Evolutionary conservation across 2,797 vertebrate genomes (phyloP).

Genomic region (Acomys russatus): DNA sequence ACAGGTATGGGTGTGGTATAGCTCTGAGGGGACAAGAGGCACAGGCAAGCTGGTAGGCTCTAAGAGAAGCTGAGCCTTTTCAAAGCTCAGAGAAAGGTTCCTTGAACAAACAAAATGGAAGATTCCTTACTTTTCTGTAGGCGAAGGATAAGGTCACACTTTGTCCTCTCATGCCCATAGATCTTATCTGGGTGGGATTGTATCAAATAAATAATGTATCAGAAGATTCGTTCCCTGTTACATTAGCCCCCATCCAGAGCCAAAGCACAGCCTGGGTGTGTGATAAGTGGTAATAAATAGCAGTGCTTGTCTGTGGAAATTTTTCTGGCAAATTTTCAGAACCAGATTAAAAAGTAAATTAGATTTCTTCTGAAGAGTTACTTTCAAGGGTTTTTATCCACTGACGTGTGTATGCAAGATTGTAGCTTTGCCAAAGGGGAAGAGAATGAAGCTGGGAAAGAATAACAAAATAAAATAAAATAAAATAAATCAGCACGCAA

Average conservation of each 20-base stretch:
- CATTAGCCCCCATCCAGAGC: slow-evolving; percentile 70
- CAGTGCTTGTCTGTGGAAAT: slow-evolving; percentile 84
- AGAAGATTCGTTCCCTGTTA: slow-evolving; percentile 77
- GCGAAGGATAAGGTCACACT: slow-evolving; percentile 81
- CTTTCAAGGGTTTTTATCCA: slow-evolving; percentile 89
- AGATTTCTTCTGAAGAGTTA: slow-evolving; percentile 90
- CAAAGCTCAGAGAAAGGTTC: neutral
- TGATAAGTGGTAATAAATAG: slow-evolving; percentile 86
- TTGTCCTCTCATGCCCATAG: slow-evolving; percentile 82
- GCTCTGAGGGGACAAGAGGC: neutral
- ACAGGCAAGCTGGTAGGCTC: neutral
- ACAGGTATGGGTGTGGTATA: neutral
- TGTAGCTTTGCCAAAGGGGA: slow-evolving; percentile 86
- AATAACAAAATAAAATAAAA: slow-evolving; percentile 84
- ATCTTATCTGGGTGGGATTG: slow-evolving; percentile 85
- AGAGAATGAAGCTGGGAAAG: slow-evolving; percentile 82
- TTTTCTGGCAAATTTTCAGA: slow-evolving; percentile 89
- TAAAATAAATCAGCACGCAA: slow-evolving; percentile 85
- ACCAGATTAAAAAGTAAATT: slow-evolving; percentile 91
- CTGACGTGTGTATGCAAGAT: slow-evolving; percentile 84
- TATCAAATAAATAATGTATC: slow-evolving; percentile 88
- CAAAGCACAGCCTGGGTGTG: slow-evolving; percentile 66
- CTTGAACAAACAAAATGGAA: slow-evolving; percentile 37
- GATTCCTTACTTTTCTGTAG: slow-evolving; percentile 58
- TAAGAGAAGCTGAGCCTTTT: neutral